Evolutionary conservation across 2,888 invertebrate genomes (phyloP).

Genomic region (Coelinius sp.): DNA sequence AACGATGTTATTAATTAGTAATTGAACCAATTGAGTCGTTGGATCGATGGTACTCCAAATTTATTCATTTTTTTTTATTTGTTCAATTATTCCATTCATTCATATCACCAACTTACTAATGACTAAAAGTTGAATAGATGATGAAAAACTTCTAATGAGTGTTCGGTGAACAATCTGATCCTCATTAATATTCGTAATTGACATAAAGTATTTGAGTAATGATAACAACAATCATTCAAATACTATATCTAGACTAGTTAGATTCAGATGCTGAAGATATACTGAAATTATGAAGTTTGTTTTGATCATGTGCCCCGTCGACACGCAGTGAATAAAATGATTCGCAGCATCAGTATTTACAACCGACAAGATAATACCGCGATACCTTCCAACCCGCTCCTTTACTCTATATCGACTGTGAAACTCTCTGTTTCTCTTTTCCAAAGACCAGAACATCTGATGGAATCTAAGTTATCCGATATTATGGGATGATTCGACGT

Average conservation of each 20-base stretch:
- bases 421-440: conserved; percentile 44
- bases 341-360: conserved; percentile 56
- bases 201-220: not conserved
- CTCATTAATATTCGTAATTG: no score
- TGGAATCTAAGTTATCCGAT: conserved; percentile 56
- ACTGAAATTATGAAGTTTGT: not conserved
- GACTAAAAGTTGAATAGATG: no score
- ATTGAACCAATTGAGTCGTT: no score
- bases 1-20: no score
- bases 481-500: conserved; percentile 51
- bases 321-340: conserved; percentile 58
- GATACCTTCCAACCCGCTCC: conserved; percentile 18
- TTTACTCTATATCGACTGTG: not conserved
- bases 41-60: no score
- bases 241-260: conserved; percentile 10
- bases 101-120: no score
- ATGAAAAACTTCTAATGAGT: no score
- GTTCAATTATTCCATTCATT: no score
- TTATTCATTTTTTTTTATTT: no score
- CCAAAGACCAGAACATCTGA: conserved; percentile 45
- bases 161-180: no score
- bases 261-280: not conserved
- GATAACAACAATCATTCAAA: not conserved
- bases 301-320: conserved; percentile 20
- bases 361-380: conserved; percentile 52